Base-by-base conservation (phyloP, 1,140 invertebrate genomes). In the Caenorhabditis tropicalis region DNA sequence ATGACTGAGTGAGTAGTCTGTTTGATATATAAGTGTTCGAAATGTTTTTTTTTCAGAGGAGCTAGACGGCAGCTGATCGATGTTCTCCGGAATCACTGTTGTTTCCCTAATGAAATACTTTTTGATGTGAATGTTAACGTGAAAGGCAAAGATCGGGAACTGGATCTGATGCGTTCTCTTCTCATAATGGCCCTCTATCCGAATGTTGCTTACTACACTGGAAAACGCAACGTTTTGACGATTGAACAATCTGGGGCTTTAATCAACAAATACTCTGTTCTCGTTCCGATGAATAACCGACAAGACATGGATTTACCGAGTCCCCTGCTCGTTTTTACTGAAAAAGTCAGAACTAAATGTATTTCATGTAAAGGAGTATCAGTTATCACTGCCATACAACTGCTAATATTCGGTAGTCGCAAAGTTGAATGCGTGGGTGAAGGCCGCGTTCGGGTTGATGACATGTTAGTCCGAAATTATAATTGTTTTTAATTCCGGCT, bases 341-440 rank as follows among this genome's bases (percentile, higher is more conserved):
- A 99, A 93, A 99, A 99, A 93, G 94, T 99, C 60, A 94, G 97
- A 80, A 98, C 97, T 0, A 93, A 95, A 87, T 96, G 96, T 7
- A 96, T 99, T n/a, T 95, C 95, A 19, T 98, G 96, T 91, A 99
- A 99, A 91, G 96, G 98, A 92, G 95, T 97, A 93, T 96, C 96
- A 0, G 98, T 98, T 96, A 95, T 98, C 1, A 94, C 96, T 1
- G 96, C 97, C 0, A 91, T 99, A 84, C 97, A 99, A 92, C 92
- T 99, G 6, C 91, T 99, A 85, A 91, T 99, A 7, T 98, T 99
- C 92, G 97, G 95, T 5, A 94, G 94, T 39, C 93, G 95, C n/a
- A 96, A 95, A 92, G 94, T 96, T 1, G 95, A 96, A 90, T 88
- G 93, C 33, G 90, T 92, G 88, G 84, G 88, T 12, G 82, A 88